phyloP scores from a whole-genome alignment of 2,888 invertebrate species.

The Drosophila paracracens region DNA sequence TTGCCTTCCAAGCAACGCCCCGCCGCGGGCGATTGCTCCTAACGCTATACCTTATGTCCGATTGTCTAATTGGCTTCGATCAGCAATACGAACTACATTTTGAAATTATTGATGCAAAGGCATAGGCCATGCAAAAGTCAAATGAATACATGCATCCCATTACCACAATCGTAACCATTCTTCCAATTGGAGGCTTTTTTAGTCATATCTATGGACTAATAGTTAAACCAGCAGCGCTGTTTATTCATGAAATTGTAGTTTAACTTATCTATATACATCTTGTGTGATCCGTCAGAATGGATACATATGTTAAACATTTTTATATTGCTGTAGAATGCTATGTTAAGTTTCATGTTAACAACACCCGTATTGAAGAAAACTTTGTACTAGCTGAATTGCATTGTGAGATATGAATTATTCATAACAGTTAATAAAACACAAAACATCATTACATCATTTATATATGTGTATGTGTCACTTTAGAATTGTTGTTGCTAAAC shows the following conservation, averaged over 20 bases:
- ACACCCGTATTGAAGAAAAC: constrained; percentile 22
- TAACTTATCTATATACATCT: constrained; percentile 16
- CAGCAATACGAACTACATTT: constrained; percentile 91
- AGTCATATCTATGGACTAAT: constrained; percentile 27
- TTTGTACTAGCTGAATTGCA: not conserved
- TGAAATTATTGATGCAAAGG: constrained; percentile 84
- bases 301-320: constrained; percentile 28
- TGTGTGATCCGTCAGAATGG: constrained; percentile 16
- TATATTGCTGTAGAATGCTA: constrained; percentile 15
- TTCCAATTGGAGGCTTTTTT: constrained; percentile 11
- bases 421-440: not conserved
- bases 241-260: constrained; percentile 13
- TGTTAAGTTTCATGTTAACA: constrained; percentile 30
- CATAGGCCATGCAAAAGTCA: constrained; percentile 5
- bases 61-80: constrained; percentile 96
- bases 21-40: constrained; percentile 91
- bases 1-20: constrained; percentile 88
- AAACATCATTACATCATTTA: not conserved
- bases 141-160: constrained; percentile 3
- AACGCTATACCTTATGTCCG: constrained; percentile 94
- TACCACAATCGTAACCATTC: constrained; percentile 9
- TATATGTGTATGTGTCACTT: not conserved
- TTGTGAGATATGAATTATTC: not conserved
- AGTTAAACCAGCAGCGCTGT: constrained; percentile 26
- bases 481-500: not conserved